Evolutionary conservation across 2,888 invertebrate genomes (phyloP).

Genomic region (Phalangium opilio): DNA sequence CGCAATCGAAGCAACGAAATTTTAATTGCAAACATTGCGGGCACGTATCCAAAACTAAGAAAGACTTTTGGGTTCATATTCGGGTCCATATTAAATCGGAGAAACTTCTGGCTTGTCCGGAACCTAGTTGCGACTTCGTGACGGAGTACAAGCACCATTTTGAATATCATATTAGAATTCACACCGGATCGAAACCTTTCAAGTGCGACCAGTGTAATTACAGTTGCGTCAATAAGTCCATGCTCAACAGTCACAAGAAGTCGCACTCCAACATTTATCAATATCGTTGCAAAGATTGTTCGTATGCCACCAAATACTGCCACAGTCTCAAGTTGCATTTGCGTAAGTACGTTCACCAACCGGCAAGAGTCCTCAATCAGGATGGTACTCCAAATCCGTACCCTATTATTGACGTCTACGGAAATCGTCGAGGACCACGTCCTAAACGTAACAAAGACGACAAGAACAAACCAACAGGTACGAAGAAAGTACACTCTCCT

Average conservation of each 20-base stretch:
- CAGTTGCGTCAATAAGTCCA: conserved; percentile 92
- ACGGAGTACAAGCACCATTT: conserved; percentile 98
- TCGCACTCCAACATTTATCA: conserved; percentile 75
- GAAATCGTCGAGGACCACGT: conserved; percentile 73
- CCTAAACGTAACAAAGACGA: conserved; percentile 25
- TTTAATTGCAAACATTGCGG: conserved; percentile 87
- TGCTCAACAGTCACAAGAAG: conserved; percentile 96
- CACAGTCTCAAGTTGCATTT: conserved; percentile 92
- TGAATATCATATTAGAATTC: conserved; percentile 91
- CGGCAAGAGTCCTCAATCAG: conserved; percentile 73
- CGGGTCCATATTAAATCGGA: conserved; percentile 79
- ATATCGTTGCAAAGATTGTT: conserved; percentile 81
- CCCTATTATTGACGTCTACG: conserved; percentile 78
- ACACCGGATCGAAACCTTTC: conserved; percentile 87
- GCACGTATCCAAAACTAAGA: conserved; percentile 66
- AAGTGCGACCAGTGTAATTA: conserved; percentile 78
- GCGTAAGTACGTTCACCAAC: conserved; percentile 75
- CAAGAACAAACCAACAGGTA: conserved; percentile 9
- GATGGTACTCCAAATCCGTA: conserved; percentile 77
- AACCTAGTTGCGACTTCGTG: conserved; percentile 79
- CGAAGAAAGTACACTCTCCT: not conserved
- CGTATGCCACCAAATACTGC: conserved; percentile 93
- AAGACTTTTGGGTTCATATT: conserved; percentile 85
- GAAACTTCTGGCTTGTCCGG: conserved; percentile 72
- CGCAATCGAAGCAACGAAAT: conserved; percentile 26